These are phyloP conservation scores for Mechanitis messenoides DNA, from an alignment of 2,888 invertebrate genomes.

Conservation along the genomic window DNA sequence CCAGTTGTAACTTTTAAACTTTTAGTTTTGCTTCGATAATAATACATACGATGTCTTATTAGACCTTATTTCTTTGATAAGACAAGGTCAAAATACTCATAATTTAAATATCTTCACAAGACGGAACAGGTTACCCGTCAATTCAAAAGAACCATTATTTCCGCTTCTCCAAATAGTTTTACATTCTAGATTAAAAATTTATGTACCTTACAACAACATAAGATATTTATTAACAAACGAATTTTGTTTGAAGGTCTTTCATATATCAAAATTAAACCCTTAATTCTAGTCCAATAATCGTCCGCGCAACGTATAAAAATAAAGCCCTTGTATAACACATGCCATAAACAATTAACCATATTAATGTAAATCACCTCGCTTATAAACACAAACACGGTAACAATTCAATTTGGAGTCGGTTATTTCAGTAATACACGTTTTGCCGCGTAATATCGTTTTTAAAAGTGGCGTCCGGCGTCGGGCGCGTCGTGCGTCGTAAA, in stretches of 20 bases:
- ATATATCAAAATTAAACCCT: background rate
- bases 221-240: no score
- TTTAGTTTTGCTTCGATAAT: no score
- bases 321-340: slow-evolving; percentile 4
- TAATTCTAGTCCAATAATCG: slow-evolving; percentile 12
- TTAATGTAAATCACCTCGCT: slow-evolving; percentile 44
- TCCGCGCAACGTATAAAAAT: slow-evolving; percentile 10
- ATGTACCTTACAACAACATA: no score
- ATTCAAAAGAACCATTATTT: no score
- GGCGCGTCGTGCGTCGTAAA: slow-evolving; percentile 45
- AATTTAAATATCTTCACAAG: no score
- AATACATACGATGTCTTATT: no score
- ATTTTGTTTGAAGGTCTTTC: background rate
- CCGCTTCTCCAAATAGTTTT: no score
- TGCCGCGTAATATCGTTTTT: slow-evolving; percentile 60
- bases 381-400: slow-evolving; percentile 55
- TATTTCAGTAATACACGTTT: slow-evolving; percentile 55
- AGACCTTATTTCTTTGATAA: no score
- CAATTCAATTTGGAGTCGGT: slow-evolving; percentile 58
- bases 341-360: slow-evolving; percentile 12
- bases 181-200: no score
- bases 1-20: no score
- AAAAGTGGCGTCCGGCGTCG: slow-evolving; percentile 46
- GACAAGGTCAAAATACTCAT: no score
- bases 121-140: no score